These are phyloP conservation scores for Sternarchorhynchus goeldii DNA, from an alignment of 2,797 vertebrate genomes.

Conservation along the genomic window DNA sequence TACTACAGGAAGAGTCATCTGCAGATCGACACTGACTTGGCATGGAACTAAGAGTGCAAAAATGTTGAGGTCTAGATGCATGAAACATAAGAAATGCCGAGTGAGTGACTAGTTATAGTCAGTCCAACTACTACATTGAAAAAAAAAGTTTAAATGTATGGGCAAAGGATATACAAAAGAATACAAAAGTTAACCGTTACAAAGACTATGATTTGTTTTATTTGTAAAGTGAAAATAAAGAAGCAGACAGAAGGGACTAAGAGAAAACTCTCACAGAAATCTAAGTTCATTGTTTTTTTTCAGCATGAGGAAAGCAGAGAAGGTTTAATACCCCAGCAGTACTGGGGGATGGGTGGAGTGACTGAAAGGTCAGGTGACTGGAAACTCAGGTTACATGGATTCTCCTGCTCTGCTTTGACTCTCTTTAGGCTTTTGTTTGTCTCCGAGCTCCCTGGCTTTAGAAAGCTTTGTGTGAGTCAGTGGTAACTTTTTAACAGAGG, in stretches of 20 bases:
- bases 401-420: slow-evolving; percentile 39
- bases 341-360: slow-evolving; percentile 23
- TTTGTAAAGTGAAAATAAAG: not conserved
- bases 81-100: not conserved
- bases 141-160: not conserved
- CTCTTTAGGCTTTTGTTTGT: slow-evolving; percentile 28
- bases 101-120: not conserved
- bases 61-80: slow-evolving; percentile 7
- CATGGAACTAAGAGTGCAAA: not conserved
- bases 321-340: slow-evolving; percentile 27
- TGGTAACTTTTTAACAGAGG: slow-evolving; percentile 17
- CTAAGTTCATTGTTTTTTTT: not conserved
- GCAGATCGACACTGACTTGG: slow-evolving; percentile 17
- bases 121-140: not conserved
- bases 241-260: too few relatives aligned
- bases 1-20: not conserved
- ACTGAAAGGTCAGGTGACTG: slow-evolving; percentile 49
- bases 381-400: slow-evolving; percentile 63
- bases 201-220: not conserved
- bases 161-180: not conserved
- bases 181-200: not conserved
- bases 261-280: too few relatives aligned
- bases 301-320: not conserved
- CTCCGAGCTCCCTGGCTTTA: slow-evolving; percentile 18
- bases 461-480: slow-evolving; percentile 24